phyloP scores from a whole-genome alignment of 1,140 invertebrate species.

The Drosophila kikkawai region DNA sequence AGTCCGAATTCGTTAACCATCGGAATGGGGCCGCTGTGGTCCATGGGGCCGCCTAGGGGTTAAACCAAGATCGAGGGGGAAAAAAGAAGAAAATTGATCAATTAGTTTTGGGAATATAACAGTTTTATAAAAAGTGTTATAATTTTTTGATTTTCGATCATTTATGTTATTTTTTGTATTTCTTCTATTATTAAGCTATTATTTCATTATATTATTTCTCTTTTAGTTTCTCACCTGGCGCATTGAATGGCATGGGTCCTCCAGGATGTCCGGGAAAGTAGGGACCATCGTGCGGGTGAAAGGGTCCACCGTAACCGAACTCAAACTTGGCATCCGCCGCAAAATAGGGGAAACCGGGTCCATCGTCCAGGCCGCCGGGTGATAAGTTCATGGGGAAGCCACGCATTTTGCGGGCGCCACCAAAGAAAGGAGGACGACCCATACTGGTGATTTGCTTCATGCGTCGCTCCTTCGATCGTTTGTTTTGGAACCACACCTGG shows the following conservation, averaged over 20 bases:
- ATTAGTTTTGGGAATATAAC: slow-evolving; percentile 38
- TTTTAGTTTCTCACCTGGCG: slow-evolving; percentile 87
- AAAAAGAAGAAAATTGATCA: background rate
- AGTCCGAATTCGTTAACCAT: slow-evolving; percentile 88
- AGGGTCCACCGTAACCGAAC: slow-evolving; percentile 94
- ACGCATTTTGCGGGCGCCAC: slow-evolving; percentile 94
- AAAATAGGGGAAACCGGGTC: slow-evolving; percentile 94
- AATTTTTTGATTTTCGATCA: background rate
- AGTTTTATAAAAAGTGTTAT: background rate
- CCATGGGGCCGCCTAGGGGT: slow-evolving; percentile 88
- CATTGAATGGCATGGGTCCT: slow-evolving; percentile 90
- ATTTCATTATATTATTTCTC: background rate
- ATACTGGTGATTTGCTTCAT: slow-evolving; percentile 96
- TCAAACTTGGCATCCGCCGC: slow-evolving; percentile 94
- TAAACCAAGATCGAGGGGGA: background rate
- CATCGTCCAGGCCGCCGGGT: slow-evolving; percentile 92
- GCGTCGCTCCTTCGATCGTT: slow-evolving; percentile 97
- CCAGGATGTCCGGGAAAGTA: slow-evolving; percentile 93
- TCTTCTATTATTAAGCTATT: too few species aligned
- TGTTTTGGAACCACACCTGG: slow-evolving; percentile 99
- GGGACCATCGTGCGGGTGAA: slow-evolving; percentile 93
- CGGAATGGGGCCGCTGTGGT: slow-evolving; percentile 88
- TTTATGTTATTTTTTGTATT: background rate
- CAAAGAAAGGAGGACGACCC: slow-evolving; percentile 96
- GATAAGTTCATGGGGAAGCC: slow-evolving; percentile 96